Conservation (phyloP, 2,888 invertebrate genomes). For the Hemistola chrysoprasaria region DNA sequence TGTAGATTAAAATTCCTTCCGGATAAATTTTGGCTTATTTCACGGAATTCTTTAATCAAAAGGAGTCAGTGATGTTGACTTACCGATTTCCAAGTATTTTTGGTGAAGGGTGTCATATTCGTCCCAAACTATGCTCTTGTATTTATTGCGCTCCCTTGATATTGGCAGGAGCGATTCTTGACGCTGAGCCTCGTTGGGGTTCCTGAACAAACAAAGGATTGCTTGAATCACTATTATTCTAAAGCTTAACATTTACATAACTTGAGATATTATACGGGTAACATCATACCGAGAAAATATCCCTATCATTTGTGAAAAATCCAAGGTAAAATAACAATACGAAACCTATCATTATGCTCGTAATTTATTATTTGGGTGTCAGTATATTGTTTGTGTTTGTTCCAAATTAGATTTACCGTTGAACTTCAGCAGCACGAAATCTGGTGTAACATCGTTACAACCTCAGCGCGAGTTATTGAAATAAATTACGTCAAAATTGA, state of each 20-base stretch:
- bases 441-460: conserved; percentile 13
- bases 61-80: conserved; percentile 45
- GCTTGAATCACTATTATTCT: conserved; percentile 19
- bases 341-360: too few species aligned
- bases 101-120: conserved; percentile 96
- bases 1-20: conserved; percentile 26
- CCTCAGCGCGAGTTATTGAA: conserved; percentile 15
- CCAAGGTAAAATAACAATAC: too few species aligned
- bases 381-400: conserved; percentile 3
- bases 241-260: too few species aligned
- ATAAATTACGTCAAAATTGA: conserved; percentile 26
- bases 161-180: conserved; percentile 90
- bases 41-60: conserved; percentile 17
- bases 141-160: conserved; percentile 92
- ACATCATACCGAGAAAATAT: too few species aligned
- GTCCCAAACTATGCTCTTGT: conserved; percentile 94
- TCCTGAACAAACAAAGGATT: conserved; percentile 73
- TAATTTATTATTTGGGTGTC: neutral
- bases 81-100: conserved; percentile 96
- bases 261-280: too few species aligned
- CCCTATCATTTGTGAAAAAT: too few species aligned
- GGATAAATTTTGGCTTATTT: conserved; percentile 14
- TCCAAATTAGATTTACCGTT: conserved; percentile 15
- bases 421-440: conserved; percentile 10
- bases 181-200: conserved; percentile 92